Conservation (phyloP, 2,797 vertebrate genomes). For the Peromyscus melanophrys region DNA sequence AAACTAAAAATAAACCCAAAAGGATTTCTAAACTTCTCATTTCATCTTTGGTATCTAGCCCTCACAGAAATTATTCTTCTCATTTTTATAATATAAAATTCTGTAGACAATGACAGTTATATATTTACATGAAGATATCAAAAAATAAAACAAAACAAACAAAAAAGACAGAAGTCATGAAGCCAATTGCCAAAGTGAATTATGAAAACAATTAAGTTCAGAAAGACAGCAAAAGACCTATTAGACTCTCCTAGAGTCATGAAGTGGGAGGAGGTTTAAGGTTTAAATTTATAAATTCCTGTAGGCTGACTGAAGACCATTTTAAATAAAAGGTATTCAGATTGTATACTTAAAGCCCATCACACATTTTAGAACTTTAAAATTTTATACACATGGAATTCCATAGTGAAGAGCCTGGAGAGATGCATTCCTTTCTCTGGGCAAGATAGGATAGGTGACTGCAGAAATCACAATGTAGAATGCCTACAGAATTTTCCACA, state of each 20-base stretch:
- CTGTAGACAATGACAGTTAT: neutral
- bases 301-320: neutral
- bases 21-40: neutral
- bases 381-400: neutral
- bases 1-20: neutral
- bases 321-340: neutral
- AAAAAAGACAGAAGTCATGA: neutral
- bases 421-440: neutral
- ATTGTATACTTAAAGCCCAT: neutral
- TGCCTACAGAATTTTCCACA: neutral
- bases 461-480: neutral
- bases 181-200: neutral
- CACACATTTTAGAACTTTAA: neutral
- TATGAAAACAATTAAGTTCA: neutral
- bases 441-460: neutral
- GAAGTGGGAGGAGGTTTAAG: neutral
- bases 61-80: neutral
- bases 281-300: neutral
- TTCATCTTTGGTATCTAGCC: neutral
- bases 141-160: neutral
- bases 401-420: neutral
- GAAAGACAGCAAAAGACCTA: neutral
- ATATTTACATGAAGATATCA: neutral
- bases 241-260: neutral
- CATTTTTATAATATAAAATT: neutral